Evolutionary conservation across 2,888 invertebrate species (phyloP).

Genomic region (Crematogaster levior): DNA sequence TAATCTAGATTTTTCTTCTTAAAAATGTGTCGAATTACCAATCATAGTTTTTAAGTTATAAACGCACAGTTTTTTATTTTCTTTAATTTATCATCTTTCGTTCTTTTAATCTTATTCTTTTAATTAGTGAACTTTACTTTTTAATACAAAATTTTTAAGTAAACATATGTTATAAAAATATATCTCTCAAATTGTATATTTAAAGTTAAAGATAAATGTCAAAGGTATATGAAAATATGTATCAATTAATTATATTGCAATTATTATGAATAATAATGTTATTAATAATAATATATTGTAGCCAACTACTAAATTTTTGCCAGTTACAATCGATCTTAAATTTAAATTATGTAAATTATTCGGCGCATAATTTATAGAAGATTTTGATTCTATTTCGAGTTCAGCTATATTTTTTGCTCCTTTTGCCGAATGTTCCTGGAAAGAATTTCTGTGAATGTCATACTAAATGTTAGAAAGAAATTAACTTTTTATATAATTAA

Average conservation of each 20-base stretch:
- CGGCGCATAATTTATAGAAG: too few species aligned
- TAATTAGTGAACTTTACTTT: neutral
- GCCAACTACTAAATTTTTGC: neutral
- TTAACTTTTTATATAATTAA: neutral
- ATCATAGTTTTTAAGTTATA: neutral
- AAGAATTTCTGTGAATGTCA: conserved; percentile 30
- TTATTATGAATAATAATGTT: too few species aligned
- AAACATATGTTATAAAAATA: neutral
- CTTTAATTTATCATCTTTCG: neutral
- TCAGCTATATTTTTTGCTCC: neutral
- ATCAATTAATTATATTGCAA: too few species aligned
- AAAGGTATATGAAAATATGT: neutral
- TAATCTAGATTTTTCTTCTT: neutral
- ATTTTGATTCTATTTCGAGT: neutral
- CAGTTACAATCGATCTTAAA: neutral
- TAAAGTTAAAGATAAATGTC: neutral
- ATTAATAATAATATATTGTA: neutral
- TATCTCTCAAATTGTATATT: neutral
- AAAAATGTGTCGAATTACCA: neutral
- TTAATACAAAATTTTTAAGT: neutral
- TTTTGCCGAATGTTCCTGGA: neutral
- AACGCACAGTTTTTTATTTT: neutral
- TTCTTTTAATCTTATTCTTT: conserved; percentile 3
- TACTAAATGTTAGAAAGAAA: conserved; percentile 15
- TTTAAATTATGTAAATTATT: conserved; percentile 54